These are phyloP conservation scores for Melanotaenia trifasciata DNA, from an alignment of 2,797 vertebrate genomes.

Conservation along the genomic window DNA sequence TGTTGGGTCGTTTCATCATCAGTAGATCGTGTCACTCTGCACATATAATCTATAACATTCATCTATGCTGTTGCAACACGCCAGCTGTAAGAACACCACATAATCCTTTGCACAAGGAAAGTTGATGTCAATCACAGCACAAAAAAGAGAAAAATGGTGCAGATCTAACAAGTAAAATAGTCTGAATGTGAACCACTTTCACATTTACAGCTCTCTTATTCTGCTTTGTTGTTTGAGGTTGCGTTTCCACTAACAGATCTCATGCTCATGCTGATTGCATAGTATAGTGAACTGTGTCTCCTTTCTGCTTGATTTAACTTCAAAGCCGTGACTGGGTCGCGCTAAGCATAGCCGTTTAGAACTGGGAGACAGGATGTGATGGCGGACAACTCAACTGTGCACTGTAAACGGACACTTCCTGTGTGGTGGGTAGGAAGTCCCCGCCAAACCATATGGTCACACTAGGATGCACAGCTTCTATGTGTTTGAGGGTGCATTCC, in stretches of 20 bases:
- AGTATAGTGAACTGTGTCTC: constrained; percentile 62
- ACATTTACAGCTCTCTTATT: constrained; percentile 23
- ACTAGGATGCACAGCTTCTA: constrained; percentile 60
- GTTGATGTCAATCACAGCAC: constrained; percentile 60
- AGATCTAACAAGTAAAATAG: constrained; percentile 17
- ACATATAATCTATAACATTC: constrained; percentile 61
- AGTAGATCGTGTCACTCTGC: constrained; percentile 56
- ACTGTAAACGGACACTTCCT: constrained; percentile 79
- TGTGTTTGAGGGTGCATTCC: constrained; percentile 41
- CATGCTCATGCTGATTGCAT: constrained; percentile 62
- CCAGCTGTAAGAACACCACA: constrained; percentile 55
- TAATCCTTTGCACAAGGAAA: constrained; percentile 62
- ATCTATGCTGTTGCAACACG: constrained; percentile 53
- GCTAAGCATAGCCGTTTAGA: constrained; percentile 56
- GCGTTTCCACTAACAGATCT: constrained; percentile 36
- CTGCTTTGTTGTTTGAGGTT: constrained; percentile 38
- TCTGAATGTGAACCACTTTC: constrained; percentile 2
- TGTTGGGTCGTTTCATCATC: constrained; percentile 71
- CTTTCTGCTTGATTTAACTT: constrained; percentile 74
- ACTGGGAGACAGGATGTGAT: constrained; percentile 70
- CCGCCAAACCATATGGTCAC: constrained; percentile 75
- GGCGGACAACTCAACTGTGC: constrained; percentile 69
- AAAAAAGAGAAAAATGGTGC: not conserved
- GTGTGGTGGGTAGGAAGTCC: constrained; percentile 71
- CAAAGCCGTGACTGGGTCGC: constrained; percentile 61